These are phyloP conservation scores for Thymelicus acteon DNA, from an alignment of 2,888 invertebrate species.

Conservation along the genomic window DNA sequence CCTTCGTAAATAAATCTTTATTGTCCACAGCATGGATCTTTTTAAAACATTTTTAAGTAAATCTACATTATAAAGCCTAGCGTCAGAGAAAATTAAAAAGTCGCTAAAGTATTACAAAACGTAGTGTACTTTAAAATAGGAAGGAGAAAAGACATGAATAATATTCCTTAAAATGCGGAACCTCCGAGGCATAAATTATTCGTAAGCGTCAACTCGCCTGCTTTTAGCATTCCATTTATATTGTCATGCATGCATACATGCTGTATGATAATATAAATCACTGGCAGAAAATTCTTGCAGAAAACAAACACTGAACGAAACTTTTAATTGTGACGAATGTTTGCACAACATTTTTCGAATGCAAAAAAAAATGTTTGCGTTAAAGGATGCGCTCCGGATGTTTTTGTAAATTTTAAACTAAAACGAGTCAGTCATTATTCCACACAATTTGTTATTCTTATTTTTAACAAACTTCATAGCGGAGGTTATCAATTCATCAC, in stretches of 20 bases:
- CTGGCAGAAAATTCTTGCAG: conserved; percentile 22
- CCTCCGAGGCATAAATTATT: conserved; percentile 34
- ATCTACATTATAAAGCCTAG: not conserved
- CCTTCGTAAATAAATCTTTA: not conserved
- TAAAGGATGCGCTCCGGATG: not conserved
- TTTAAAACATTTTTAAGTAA: conserved; percentile 1
- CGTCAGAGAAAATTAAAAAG: conserved; percentile 29
- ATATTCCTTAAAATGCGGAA: conserved; percentile 35
- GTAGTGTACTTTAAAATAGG: conserved; percentile 19
- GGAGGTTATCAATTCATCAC: no score
- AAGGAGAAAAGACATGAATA: conserved; percentile 36
- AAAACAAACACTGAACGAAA: conserved; percentile 11
- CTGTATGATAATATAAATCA: conserved; percentile 29
- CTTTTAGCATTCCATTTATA: conserved; percentile 38
- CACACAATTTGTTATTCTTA: no score
- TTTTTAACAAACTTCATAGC: no score
- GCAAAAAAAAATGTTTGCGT: not conserved
- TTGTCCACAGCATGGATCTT: not conserved
- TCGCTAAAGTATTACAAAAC: conserved; percentile 20
- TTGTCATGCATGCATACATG: conserved; percentile 31
- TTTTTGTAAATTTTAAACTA: no score
- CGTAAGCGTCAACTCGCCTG: conserved; percentile 33
- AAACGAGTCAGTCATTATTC: no score
- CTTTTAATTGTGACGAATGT: conserved; percentile 8
- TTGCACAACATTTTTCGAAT: not conserved